Base-by-base conservation (phyloP, 2,888 invertebrate species). In the Tipula unca region DNA sequence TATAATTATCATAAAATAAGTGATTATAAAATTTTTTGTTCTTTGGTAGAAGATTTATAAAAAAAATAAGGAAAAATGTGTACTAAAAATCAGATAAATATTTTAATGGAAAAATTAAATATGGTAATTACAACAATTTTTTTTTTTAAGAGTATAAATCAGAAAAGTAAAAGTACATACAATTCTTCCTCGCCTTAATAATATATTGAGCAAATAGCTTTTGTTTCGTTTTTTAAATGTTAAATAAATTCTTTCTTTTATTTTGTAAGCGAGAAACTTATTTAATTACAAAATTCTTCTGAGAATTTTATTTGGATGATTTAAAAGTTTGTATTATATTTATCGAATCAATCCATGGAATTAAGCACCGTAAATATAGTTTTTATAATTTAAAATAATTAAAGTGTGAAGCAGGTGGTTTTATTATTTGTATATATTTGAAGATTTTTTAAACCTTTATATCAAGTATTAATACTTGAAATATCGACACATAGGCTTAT, bases 61-160 rank as follows among this genome's bases (percentile, higher is more conserved):
- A 85, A 14, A 42, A 69, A 85, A 85, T 42, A 85, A 32, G 36
- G 32, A 82, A 89, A 88, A 88, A 93, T 95, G 94, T 94, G 94
- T 91, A 93, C 93, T 90, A 94, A 93, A 91, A 94, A 94, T 89
- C 94, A 95, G 90, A 93, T 95, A 89, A 92, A 92, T 88, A 94
- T 94, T 89, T 92, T 95, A 89, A 93, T 95, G 92, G 94, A 94
- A 90, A 95, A 95, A 92, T 93, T 95, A 89, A 94, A 94, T 91
- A 93, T 94, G 94, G 94, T 94, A 85, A 69, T 69, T 69, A 69
- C 69, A 25, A 25, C 10, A 69, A 20, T 25, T 69, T 69, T 69
- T 69, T 69, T 32, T 69, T 25, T 25, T 25, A 69, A 25, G 69
- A 69, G 20, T 69, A 69, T 25, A 69, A 69, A 25, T 25, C 69